Evolutionary conservation across 53 echinoderm and acorn worm genomes (phyloP).

Genomic region (Arbacia lixula): DNA sequence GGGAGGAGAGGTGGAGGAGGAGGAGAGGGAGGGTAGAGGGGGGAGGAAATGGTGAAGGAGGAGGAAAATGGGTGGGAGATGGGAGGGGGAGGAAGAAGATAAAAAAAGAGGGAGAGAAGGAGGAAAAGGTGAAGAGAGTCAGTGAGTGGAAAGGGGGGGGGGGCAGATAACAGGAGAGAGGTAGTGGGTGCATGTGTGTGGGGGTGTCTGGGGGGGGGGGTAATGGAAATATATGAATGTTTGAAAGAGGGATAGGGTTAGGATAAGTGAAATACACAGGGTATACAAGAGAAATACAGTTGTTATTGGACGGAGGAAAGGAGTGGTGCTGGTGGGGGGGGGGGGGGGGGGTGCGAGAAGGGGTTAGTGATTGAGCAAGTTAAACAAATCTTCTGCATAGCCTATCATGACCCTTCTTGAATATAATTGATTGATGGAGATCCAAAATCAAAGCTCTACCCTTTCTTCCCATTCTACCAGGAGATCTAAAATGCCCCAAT

Average conservation of each 20-base stretch:
- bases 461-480: too few species aligned
- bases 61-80: not conserved
- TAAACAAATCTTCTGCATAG: too few species aligned
- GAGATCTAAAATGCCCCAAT: too few species aligned
- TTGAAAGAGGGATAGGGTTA: not conserved
- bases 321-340: not conserved
- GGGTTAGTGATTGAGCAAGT: too few species aligned
- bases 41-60: not conserved
- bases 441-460: too few species aligned
- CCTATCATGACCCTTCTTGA: too few species aligned
- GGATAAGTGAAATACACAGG: too few species aligned
- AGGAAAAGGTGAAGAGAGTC: too few species aligned
- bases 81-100: not conserved
- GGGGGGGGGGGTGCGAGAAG: not conserved
- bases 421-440: too few species aligned
- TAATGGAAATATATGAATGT: not conserved
- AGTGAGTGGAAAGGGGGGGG: too few species aligned
- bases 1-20: not conserved
- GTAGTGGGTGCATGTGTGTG: not conserved
- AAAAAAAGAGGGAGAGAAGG: not conserved
- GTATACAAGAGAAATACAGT: not conserved
- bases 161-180: not conserved
- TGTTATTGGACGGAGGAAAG: not conserved
- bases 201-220: not conserved
- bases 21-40: not conserved